These are phyloP conservation scores for Saccopteryx bilineata DNA, from an alignment of 2,113 vertebrate species.

Conservation along the genomic window DNA sequence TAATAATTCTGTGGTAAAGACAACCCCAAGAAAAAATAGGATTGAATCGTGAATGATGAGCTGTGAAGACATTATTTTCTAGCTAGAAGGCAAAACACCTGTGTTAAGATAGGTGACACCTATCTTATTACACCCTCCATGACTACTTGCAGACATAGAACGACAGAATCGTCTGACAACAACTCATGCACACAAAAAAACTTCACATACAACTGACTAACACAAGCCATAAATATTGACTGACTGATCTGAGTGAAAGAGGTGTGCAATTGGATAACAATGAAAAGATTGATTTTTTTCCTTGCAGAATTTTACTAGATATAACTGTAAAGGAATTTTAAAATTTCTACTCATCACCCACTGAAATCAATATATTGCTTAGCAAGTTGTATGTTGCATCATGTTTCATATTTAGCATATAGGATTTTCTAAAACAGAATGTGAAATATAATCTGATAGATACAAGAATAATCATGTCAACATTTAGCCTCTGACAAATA, in stretches of 20 bases:
- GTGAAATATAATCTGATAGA: neutral
- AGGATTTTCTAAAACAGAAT: neutral
- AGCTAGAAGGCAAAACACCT: slow-evolving; percentile 2
- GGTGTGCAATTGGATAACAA: neutral
- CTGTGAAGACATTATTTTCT: slow-evolving; percentile 45
- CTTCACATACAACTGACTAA: neutral
- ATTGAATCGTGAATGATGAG: slow-evolving; percentile 4
- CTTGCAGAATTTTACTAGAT: neutral
- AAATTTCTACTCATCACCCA: neutral
- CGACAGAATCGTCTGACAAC: neutral
- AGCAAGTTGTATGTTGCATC: neutral
- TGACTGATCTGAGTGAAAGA: neutral
- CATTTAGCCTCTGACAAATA: slow-evolving; percentile 31
- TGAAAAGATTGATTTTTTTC: neutral
- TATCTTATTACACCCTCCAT: neutral
- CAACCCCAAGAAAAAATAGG: slow-evolving; percentile 37
- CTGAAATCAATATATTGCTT: neutral
- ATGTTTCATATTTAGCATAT: neutral
- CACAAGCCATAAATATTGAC: neutral
- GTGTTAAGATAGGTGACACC: neutral
- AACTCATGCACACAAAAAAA: slow-evolving; percentile 35
- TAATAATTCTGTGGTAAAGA: slow-evolving; percentile 18
- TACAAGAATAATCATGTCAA: slow-evolving; percentile 3
- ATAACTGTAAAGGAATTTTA: neutral
- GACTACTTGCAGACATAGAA: neutral